Conservation (phyloP, 2,797 vertebrate species). For the Echeneis naucrates region DNA sequence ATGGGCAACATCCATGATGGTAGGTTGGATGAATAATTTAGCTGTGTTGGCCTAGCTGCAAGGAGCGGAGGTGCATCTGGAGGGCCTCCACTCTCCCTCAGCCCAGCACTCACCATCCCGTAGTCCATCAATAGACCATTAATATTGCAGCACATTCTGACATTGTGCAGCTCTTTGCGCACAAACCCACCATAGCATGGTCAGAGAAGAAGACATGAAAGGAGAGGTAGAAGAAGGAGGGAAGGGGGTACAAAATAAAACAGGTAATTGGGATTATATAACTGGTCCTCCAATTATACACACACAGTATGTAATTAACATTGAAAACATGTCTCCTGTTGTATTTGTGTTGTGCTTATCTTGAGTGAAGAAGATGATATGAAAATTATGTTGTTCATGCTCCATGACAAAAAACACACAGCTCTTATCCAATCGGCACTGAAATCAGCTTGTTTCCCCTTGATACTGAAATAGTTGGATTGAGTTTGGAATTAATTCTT, state of each 20-base stretch:
- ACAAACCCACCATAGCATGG: conserved; percentile 66
- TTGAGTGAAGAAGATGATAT: conserved; percentile 46
- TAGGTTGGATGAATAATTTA: conserved; percentile 85
- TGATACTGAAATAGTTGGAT: conserved; percentile 45
- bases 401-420: conserved; percentile 54
- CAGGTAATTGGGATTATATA: conserved; percentile 62
- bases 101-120: conserved; percentile 79
- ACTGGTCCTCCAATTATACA: conserved; percentile 38
- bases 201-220: conserved; percentile 24
- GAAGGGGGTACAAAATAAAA: conserved; percentile 36
- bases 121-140: conserved; percentile 85
- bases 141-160: conserved; percentile 82
- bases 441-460: conserved; percentile 50
- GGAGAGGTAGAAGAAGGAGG: not conserved
- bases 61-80: conserved; percentile 81
- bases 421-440: conserved; percentile 46
- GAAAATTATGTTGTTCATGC: conserved; percentile 57
- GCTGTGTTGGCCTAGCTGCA: conserved; percentile 76
- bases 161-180: conserved; percentile 64
- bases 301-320: conserved; percentile 33
- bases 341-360: conserved; percentile 58
- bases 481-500: conserved; percentile 52
- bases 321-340: conserved; percentile 43
- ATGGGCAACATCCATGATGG: conserved; percentile 66
- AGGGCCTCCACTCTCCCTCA: conserved; percentile 72